Base-by-base conservation (phyloP, 2,113 vertebrate species). In the Hylia prasina region DNA sequence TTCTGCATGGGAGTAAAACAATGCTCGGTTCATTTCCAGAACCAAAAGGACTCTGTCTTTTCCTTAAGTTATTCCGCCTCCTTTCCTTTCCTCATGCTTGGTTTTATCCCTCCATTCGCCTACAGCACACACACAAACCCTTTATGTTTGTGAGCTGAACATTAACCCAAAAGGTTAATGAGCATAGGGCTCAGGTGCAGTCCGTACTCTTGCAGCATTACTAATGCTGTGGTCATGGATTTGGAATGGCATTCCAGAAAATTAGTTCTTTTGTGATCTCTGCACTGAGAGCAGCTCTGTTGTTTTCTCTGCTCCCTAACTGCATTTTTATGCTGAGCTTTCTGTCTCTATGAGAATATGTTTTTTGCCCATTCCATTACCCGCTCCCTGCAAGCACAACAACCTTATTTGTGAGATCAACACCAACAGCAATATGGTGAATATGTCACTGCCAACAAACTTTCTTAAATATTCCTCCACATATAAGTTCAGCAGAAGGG, bases 151-250 rank as follows among this genome's bases (percentile, higher is more conserved):
- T 37, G 40, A 94, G 76, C 35, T 44, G 47, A 47, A 44, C 76
- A 94, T 92, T 92, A 96, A 89, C 88, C 90, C 68, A 30, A 84
- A 73, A 94, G 79, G 95, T 92, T 96, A 97, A 95, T 70, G n/a
- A 90, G 54, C 48, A 37, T 1, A 68, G 82, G 82, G 68, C 88
- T 94, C 96, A 96, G 93, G 90, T 96, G 93, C 94, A 87, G 60
- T 71, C 76, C 48, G 53, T 35, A 66, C 23, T 78, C 72, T 83
- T 71, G 44, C 80, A 90, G 56, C 92, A 86, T 88, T 92, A 63
- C 42, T 83, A 88, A 89, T 92, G 44, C 90, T 94, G 80, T 78
- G 85, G 90, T 96, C 96, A 94, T 78, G 57, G 85, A 51, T 44
- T 92, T 95, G 86, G 93, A 97, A 96, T 94, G 92, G 31, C 53